These are phyloP conservation scores for Crypturellus undulatus DNA, from an alignment of 2,113 vertebrate genomes.

Conservation along the genomic window DNA sequence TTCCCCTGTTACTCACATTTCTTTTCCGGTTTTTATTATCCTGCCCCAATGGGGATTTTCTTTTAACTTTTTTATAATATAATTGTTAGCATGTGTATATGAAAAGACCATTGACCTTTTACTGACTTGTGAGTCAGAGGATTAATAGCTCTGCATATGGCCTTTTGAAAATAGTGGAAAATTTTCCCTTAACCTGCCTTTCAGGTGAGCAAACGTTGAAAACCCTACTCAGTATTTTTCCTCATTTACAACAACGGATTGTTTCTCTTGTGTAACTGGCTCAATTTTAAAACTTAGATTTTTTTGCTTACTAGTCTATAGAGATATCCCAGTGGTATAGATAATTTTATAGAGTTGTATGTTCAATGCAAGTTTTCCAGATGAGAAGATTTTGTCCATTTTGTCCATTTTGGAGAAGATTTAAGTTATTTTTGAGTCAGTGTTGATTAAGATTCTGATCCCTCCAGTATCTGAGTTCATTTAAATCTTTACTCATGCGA, in stretches of 20 bases:
- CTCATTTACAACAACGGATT: not conserved
- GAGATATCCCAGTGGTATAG: not conserved
- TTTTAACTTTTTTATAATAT: constrained; percentile 53
- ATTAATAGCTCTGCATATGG: constrained; percentile 9
- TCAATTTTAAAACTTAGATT: not conserved
- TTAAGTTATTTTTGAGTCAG: not conserved
- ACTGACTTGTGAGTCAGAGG: constrained; percentile 55
- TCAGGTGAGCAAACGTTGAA: constrained; percentile 10
- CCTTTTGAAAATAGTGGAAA: constrained; percentile 26
- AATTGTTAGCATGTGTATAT: not conserved
- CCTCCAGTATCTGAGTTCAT: not conserved
- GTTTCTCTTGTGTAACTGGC: not conserved
- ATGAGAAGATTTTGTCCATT: not conserved
- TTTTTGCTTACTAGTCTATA: not conserved
- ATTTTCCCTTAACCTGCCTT: constrained; percentile 8
- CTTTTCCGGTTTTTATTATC: constrained; percentile 64
- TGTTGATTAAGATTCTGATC: not conserved
- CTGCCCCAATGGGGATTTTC: constrained; percentile 41
- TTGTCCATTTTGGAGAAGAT: not conserved
- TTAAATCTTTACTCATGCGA: not conserved
- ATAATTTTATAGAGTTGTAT: not conserved
- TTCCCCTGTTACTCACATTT: constrained; percentile 47
- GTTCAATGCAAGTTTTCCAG: not conserved
- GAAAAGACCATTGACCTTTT: constrained; percentile 53
- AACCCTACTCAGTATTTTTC: not conserved